These are phyloP conservation scores for Urocolius indicus DNA, from an alignment of 2,113 vertebrate species.

Conservation along the genomic window DNA sequence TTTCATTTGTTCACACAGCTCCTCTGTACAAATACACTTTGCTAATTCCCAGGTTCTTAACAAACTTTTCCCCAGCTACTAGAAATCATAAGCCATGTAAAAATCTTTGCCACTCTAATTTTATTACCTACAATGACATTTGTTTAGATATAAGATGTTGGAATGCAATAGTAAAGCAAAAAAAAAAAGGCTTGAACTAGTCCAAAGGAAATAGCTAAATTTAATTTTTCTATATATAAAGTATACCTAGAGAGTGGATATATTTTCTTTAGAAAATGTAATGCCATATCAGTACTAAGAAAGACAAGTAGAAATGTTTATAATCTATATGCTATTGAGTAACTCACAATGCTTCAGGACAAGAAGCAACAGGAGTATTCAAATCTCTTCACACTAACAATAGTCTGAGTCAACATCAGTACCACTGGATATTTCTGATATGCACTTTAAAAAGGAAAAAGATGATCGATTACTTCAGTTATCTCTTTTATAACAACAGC, in stretches of 20 bases:
- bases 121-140: background rate
- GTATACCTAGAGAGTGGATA: background rate
- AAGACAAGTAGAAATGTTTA: background rate
- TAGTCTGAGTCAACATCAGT: background rate
- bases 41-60: slow-evolving; percentile 16
- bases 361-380: background rate
- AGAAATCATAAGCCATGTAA: slow-evolving; percentile 31
- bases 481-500: background rate
- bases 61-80: background rate
- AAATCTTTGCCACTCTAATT: background rate
- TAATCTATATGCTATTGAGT: background rate
- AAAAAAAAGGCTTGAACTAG: background rate
- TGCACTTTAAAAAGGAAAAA: background rate
- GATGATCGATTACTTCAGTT: background rate
- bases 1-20: background rate
- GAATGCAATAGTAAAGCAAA: background rate
- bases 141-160: background rate
- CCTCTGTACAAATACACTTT: background rate
- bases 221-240: background rate
- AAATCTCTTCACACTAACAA: background rate
- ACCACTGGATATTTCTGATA: background rate
- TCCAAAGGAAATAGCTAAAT: background rate
- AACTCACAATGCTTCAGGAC: background rate
- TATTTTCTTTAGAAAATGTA: background rate
- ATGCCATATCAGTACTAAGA: background rate